phyloP scores from a whole-genome alignment of 2,113 vertebrate species.

The Tragulus kanchil region DNA sequence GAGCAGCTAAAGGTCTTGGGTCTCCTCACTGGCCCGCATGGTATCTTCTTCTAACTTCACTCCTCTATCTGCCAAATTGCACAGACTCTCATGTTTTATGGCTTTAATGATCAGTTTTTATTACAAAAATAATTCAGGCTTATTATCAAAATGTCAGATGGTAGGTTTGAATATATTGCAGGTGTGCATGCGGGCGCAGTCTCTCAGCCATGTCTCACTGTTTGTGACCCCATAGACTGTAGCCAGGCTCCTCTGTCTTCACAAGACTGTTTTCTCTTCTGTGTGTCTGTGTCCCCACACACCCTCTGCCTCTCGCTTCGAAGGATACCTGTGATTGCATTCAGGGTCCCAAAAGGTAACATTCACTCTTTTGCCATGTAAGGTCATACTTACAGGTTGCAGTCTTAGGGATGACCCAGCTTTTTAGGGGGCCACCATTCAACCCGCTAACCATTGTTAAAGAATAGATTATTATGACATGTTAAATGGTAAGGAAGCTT shows the following conservation, averaged over 20 bases:
- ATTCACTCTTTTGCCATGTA: neutral
- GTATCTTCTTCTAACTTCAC: conserved; percentile 35
- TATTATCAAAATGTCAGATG: neutral
- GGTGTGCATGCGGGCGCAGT: neutral
- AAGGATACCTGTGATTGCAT: neutral
- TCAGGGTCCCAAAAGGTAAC: neutral
- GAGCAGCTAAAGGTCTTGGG: neutral
- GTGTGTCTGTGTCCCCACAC: neutral
- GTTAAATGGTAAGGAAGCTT: neutral
- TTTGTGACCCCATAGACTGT: neutral
- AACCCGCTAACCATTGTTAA: neutral
- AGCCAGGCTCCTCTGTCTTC: neutral
- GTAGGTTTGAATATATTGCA: neutral
- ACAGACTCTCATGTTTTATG: neutral
- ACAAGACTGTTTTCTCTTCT: neutral
- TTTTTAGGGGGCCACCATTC: neutral
- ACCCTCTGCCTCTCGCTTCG: neutral
- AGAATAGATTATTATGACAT: neutral
- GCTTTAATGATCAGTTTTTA: conserved; percentile 45
- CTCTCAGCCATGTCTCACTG: neutral
- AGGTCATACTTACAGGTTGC: neutral
- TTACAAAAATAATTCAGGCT: conserved; percentile 2
- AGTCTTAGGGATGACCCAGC: neutral
- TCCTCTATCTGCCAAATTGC: neutral
- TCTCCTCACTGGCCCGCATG: neutral